These are phyloP conservation scores for Pandemis corylana DNA, from an alignment of 2,888 invertebrate species.

Conservation along the genomic window DNA sequence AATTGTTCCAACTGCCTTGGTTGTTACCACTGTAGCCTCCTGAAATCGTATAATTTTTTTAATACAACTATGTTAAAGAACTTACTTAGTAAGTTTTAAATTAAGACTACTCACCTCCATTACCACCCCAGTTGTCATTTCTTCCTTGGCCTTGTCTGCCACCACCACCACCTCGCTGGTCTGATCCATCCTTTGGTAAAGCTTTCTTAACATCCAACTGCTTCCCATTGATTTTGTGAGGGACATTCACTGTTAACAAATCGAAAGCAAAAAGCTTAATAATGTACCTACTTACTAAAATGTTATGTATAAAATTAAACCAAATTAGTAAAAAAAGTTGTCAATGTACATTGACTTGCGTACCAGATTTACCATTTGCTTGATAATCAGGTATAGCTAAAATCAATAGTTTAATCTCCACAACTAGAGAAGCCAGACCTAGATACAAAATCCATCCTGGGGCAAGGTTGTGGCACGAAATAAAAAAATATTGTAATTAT, in stretches of 20 bases:
- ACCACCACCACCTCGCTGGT: constrained; percentile 82
- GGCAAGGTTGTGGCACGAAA: constrained; percentile 76
- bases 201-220: constrained; percentile 97
- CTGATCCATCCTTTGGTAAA: constrained; percentile 91
- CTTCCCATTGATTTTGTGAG: constrained; percentile 94
- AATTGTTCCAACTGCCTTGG: constrained; percentile 84
- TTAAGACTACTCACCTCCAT: constrained; percentile 64
- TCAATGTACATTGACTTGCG: constrained; percentile 77
- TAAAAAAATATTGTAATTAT: constrained; percentile 41
- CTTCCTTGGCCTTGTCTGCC: constrained; percentile 75
- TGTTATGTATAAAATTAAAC: no score
- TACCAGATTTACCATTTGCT: constrained; percentile 69
- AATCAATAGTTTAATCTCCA: constrained; percentile 78
- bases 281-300: constrained; percentile 9
- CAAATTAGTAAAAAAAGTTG: no score
- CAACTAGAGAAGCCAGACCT: constrained; percentile 81
- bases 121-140: constrained; percentile 57
- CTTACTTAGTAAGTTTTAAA: not conserved
- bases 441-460: constrained; percentile 76
- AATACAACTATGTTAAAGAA: not conserved
- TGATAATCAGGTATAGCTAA: constrained; percentile 79
- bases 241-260: constrained; percentile 87
- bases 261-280: constrained; percentile 20
- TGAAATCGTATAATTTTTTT: constrained; percentile 50
- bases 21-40: constrained; percentile 81